Conservation (phyloP, 1,140 invertebrate genomes). For the Telenomus remus region DNA sequence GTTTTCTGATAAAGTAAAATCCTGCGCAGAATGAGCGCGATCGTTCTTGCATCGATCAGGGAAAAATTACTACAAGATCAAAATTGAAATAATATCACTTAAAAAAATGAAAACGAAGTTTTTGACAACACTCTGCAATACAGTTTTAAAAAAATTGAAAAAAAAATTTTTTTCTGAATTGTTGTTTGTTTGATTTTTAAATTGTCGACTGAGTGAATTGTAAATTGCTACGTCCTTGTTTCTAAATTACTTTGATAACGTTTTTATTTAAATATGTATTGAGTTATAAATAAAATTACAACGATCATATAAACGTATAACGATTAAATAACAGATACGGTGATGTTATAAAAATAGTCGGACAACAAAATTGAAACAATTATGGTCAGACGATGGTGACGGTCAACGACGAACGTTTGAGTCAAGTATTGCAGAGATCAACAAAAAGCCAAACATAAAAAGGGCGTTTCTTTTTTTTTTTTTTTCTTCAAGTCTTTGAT, state of each 20-base stretch:
- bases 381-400: too few species aligned
- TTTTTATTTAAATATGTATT: conserved; percentile 17
- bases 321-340: conserved; percentile 5
- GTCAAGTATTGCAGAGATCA: conserved; percentile 53
- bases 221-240: not conserved
- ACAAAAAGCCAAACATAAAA: conserved; percentile 20
- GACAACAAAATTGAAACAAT: conserved; percentile 4
- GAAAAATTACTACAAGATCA: conserved; percentile 53
- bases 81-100: conserved; percentile 24
- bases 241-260: conserved; percentile 2
- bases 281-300: conserved; percentile 9
- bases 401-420: conserved; percentile 37
- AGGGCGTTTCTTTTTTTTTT: not conserved
- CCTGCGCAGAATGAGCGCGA: conserved; percentile 55
- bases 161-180: conserved; percentile 12
- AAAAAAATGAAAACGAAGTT: not conserved
- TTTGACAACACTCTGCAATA: conserved; percentile 49
- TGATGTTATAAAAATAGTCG: not conserved
- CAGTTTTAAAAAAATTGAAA: conserved; percentile 36
- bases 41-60: conserved; percentile 59
- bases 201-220: not conserved
- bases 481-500: too few species aligned
- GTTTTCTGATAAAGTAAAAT: conserved; percentile 60
- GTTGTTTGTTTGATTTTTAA: too few species aligned
- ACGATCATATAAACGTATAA: conserved; percentile 8